Evolutionary conservation across 2,797 vertebrate genomes (phyloP), one percentile per base, ranked within the genome.

Genomic region (Typhlichthys subterraneus): DNA sequence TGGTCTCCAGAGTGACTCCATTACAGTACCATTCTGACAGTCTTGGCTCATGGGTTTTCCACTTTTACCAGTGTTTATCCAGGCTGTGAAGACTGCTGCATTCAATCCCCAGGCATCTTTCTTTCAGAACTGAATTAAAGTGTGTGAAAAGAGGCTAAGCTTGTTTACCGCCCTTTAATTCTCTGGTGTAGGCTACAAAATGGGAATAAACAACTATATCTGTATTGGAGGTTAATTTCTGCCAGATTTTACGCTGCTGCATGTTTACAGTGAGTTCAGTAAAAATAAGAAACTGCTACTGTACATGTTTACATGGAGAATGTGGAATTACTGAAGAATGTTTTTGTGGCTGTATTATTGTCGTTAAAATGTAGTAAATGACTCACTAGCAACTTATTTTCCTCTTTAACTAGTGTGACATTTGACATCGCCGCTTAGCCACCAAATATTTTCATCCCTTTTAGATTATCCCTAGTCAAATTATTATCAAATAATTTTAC

Each of bases 1-100:
- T 13, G 46, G 67, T 82, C 72, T 81, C 69, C 70, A 81, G 72
- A 82, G 70, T 38, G 33, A 38, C 77, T 73, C 71, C 62, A 86
- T 84, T 85, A 82, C 80, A 82, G 79, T 67, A 53, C 67, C 57
- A 63, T 70, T 63, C 67, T 85, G 76, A 85, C 71, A 73, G 67
- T 83, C 57, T 72, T 1, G 57, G 70, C 78, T 80, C 67, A 49
- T 64, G 74, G 82, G 82, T 70, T 79, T 81, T 78, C 74, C 61
- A 72, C 75, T 69, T 76, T 70, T 15, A 13, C 69, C 61, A 48
- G 57, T 62, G 75, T 83, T 82, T 85, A 81, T 84, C 67, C 79
- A 67, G 62, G 62, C 81, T 66, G 55, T 60, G 77, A 81, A 80
- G 73, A 82, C 75, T 68, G 67, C 56, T 55, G 57, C 65, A 75